Base-by-base conservation (phyloP, 2,113 vertebrate species). In the Tamias sibiricus region DNA sequence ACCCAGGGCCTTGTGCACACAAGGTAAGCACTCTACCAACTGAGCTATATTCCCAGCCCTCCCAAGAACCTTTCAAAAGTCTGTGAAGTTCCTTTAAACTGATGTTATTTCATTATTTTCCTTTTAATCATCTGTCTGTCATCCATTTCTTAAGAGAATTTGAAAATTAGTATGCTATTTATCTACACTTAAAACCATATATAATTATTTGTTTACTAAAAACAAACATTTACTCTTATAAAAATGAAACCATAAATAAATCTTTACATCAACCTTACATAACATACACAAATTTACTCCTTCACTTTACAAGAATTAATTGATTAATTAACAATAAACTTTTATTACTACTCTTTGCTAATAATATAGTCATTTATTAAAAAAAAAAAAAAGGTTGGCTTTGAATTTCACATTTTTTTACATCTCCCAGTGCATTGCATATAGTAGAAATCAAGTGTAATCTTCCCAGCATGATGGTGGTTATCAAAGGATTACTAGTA, bases 1-100 rank as follows among this genome's bases (percentile, higher is more conserved):
- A n/a, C n/a, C n/a, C n/a, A n/a, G n/a, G n/a, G n/a, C n/a, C n/a
- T n/a, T n/a, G n/a, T n/a, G n/a, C n/a, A n/a, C n/a, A n/a, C n/a
- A n/a, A n/a, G n/a, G n/a, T n/a, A n/a, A n/a, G n/a, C n/a, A n/a
- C n/a, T n/a, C n/a, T n/a, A n/a, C n/a, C n/a, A n/a, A n/a, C n/a
- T n/a, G n/a, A n/a, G n/a, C n/a, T n/a, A n/a, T n/a, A n/a, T n/a
- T n/a, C n/a, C n/a, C n/a, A n/a, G n/a, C n/a, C n/a, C n/a, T n/a
- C 35, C 37, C 22, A 71, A 75, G 75, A 86, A 95, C 84, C 22
- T 75, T 97, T 12, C 62, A 95, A 92, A 76, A 59, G 3, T 37
- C 59, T 89, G 1, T 57, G 37, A 77, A 88, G 1, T 64, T 26
- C 5, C 26, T 86, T 84, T 88, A 71, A 95, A 30, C 11, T 90